Conservation (phyloP, 2,113 vertebrate genomes). For the Phrynosoma platyrhinos region DNA sequence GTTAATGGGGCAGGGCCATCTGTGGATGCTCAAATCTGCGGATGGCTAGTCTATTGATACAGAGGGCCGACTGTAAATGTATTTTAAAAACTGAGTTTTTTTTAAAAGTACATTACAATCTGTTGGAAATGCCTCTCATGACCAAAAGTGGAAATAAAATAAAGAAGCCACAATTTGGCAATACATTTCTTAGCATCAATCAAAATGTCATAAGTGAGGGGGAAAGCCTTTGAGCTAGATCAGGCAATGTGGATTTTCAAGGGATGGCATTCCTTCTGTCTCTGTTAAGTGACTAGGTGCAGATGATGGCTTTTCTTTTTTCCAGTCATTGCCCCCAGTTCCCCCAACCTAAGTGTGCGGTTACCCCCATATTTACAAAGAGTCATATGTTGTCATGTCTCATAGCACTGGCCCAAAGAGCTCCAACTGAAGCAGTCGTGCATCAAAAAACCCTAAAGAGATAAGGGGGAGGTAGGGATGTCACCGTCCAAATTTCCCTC, state of each 20-base stretch:
- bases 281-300: neutral
- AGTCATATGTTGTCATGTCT: neutral
- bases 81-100: too few relatives aligned
- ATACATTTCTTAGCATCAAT: neutral
- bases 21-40: too few relatives aligned
- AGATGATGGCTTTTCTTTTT: neutral
- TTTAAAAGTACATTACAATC: too few relatives aligned
- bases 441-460: neutral
- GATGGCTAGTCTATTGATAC: too few relatives aligned
- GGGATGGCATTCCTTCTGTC: neutral
- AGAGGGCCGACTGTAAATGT: too few relatives aligned
- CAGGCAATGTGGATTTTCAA: neutral
- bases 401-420: neutral
- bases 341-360: neutral
- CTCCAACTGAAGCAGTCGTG: neutral
- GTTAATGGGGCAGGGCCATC: too few relatives aligned
- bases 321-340: neutral
- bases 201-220: too few relatives aligned
- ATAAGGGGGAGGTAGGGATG: neutral
- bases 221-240: neutral
- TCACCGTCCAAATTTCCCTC: neutral
- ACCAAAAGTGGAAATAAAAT: neutral
- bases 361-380: neutral
- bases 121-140: too few relatives aligned
- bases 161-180: neutral